A percentile compares a stretch with the other conserved stretches of the same genome.
Conservation (phyloP, 2,888 invertebrate genomes). For the Stenodema calcarata region DNA sequence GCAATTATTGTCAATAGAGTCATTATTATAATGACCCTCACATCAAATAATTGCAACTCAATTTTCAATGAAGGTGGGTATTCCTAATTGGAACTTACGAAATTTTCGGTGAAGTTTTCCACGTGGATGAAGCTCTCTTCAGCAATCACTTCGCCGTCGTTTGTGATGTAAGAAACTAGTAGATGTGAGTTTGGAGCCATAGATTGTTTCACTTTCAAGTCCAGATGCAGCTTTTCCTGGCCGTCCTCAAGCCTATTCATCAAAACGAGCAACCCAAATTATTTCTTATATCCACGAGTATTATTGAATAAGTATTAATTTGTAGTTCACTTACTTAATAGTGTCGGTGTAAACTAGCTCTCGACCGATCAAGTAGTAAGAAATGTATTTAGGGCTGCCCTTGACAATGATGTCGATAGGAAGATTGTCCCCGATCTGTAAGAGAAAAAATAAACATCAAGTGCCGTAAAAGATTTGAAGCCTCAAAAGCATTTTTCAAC, state of each 20-base stretch:
- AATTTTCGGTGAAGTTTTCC: constrained; percentile 79
- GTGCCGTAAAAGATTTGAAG: no score
- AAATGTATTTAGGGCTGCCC: neutral
- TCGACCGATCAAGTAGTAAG: neutral
- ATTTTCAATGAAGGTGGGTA: no score
- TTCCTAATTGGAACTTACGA: constrained; percentile 65
- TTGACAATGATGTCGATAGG: neutral
- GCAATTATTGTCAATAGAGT: no score
- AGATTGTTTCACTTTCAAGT: constrained; percentile 65
- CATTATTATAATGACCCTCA: no score
- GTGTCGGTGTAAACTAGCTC: neutral
- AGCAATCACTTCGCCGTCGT: constrained; percentile 77
- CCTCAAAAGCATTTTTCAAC: no score
- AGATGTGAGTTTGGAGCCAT: constrained; percentile 86
- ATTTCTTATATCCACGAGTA: no score
- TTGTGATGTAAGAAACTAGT: constrained; percentile 76
- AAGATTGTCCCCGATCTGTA: neutral
- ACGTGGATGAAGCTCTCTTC: constrained; percentile 84
- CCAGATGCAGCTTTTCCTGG: neutral
- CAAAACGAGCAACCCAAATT: neutral
- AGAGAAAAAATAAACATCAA: neutral
- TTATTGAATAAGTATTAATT: neutral
- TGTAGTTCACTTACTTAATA: neutral
- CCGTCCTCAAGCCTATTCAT: neutral
- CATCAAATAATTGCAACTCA: no score